Base-by-base conservation (phyloP, 2,888 invertebrate species). In the Caenorhabditis sp. region DNA sequence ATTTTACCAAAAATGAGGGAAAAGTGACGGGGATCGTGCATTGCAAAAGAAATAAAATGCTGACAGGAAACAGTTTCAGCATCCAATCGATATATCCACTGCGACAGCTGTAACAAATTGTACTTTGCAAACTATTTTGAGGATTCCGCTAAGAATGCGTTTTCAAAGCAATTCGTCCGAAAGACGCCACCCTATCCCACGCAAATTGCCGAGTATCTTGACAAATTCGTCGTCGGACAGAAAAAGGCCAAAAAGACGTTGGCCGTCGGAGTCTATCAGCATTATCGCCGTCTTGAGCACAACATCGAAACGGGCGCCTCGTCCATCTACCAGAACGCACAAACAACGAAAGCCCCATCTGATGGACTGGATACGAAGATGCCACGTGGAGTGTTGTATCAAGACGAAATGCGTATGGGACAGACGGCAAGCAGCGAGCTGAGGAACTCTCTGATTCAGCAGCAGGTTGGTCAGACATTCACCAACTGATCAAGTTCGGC, bases 241-340 rank as follows among this genome's bases (percentile, higher is more conserved):
- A 68, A 81, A 30, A 78, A 82, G 90, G 98, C 98, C 1, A 99
- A 99, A 91, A 97, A 97, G 91, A 96, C 97, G 39, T 91, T 99
- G 37, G 94, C 97, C 0, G 98, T 98, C 35, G 97, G 98, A 11
- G 98, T 99, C 0, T 99, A 99, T 91, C 97, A 98, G 91, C 99
- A 99, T 90, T 99, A 98, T 56, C 74, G 98, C 91, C 92, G 98
- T 87, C 95, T 99, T 89, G 95, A 94, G 90, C 95, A 97, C 90
- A 97, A 97, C 91, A 78, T 81, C 41, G 80, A 84, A 50, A 71
- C 73, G n/a, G 83, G 82, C n/a, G 81, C 80, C 1, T 46, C 75
- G 7, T 62, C 78, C 2, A 76, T 78, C 24, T 71, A 74, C 63
- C 65, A 68, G 35, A n/a, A n/a, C n/a, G n/a, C n/a, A n/a, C 35